A percentile compares a stretch with the other conserved stretches of the same genome.
Evolutionary conservation across 2,113 vertebrate genomes (phyloP).

Genomic region (Urocynchramus pylzowi): DNA sequence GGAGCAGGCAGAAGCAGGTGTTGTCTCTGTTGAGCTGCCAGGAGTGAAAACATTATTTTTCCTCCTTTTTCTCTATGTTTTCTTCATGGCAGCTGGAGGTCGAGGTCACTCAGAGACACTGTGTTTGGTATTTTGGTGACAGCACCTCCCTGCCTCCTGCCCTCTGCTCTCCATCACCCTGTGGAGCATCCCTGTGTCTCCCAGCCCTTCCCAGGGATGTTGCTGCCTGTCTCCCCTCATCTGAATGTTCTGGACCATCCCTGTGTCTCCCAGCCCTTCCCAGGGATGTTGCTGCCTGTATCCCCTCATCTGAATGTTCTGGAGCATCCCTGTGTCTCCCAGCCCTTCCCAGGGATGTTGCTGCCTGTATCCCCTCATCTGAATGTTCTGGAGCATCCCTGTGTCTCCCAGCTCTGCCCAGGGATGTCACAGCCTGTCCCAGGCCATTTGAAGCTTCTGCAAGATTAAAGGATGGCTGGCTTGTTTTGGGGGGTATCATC

Average conservation of each 20-base stretch:
- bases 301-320: background rate
- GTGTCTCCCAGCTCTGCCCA: background rate
- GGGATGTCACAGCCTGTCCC: background rate
- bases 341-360: background rate
- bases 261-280: too few relatives aligned
- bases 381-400: background rate
- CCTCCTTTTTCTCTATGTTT: background rate
- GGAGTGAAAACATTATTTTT: slow-evolving; percentile 36
- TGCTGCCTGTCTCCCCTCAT: background rate
- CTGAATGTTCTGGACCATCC: background rate
- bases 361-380: background rate
- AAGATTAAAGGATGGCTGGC: background rate
- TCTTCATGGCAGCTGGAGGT: background rate
- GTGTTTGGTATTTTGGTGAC: background rate
- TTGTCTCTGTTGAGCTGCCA: slow-evolving; percentile 39
- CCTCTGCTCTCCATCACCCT: background rate
- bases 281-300: background rate
- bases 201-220: background rate
- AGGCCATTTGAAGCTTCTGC: background rate
- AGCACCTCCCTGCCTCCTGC: background rate
- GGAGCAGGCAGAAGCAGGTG: slow-evolving; percentile 39
- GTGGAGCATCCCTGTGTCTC: background rate
- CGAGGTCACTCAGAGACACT: background rate
- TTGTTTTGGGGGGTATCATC: background rate
- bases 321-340: background rate